Conservation (phyloP, 2,113 vertebrate genomes). For the Cepphus grylle region DNA sequence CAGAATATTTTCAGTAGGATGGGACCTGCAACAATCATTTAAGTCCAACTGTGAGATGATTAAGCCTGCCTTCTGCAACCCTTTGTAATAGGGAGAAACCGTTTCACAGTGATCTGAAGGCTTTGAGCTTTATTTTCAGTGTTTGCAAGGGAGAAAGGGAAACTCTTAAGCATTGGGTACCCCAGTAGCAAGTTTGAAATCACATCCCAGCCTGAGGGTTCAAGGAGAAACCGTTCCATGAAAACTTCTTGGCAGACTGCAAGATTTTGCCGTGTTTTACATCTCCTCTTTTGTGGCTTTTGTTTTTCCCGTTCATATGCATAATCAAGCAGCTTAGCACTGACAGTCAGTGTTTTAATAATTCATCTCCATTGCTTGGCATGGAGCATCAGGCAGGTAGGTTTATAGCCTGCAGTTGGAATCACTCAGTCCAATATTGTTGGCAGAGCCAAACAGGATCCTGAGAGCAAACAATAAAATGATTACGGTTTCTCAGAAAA, state of each 20-base stretch:
- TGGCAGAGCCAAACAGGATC: not conserved
- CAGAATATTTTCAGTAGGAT: not conserved
- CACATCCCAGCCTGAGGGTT: not conserved
- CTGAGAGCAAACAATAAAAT: not conserved
- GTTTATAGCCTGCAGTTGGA: not conserved
- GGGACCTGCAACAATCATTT: not conserved
- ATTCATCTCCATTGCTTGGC: not conserved
- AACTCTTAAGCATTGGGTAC: not conserved
- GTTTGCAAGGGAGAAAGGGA: not conserved
- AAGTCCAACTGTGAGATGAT: not conserved
- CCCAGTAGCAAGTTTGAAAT: not conserved
- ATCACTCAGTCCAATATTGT: accelerated
- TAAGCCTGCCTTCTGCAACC: not conserved
- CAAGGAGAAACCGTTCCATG: not conserved
- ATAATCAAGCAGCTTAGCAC: not conserved
- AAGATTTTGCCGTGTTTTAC: not conserved
- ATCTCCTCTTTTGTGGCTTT: not conserved
- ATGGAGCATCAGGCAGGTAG: not conserved
- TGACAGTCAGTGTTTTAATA: not conserved
- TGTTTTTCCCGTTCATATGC: not conserved
- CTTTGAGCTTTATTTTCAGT: not conserved
- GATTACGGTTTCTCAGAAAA: not conserved
- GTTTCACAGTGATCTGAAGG: not conserved
- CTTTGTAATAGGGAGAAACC: not conserved
- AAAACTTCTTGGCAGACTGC: not conserved